Evolutionary conservation across 2,888 invertebrate species (phyloP).

Genomic region (Suillia variegata): DNA sequence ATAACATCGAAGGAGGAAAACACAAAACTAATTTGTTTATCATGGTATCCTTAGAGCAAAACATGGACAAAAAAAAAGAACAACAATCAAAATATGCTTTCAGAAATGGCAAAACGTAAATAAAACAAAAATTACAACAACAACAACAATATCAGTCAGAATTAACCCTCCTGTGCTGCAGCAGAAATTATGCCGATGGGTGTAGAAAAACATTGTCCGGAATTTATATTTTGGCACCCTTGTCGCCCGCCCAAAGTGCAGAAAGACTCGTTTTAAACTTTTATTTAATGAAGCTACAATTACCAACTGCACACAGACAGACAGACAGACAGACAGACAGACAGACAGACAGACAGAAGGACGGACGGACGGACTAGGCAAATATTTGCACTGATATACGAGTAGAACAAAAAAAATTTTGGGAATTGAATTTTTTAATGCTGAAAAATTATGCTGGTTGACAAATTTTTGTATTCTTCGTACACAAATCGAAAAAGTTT

Average conservation of each 20-base stretch:
- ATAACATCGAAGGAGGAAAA: too few relatives aligned
- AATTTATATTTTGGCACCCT: slow-evolving; percentile 52
- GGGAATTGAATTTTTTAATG: slow-evolving; percentile 39
- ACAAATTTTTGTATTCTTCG: slow-evolving; percentile 34
- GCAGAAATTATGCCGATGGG: background rate
- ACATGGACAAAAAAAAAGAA: slow-evolving; percentile 46
- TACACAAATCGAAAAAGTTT: too few relatives aligned
- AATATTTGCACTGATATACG: too few relatives aligned
- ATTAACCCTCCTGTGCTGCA: background rate
- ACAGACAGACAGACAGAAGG: too few relatives aligned
- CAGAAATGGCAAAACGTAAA: too few relatives aligned
- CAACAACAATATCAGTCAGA: background rate
- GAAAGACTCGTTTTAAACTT: background rate
- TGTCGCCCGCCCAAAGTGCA: slow-evolving; percentile 25
- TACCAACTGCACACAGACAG: background rate
- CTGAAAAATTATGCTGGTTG: slow-evolving; percentile 56
- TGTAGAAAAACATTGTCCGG: background rate
- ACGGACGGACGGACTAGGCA: too few relatives aligned
- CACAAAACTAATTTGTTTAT: slow-evolving; percentile 45
- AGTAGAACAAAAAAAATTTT: slow-evolving; percentile 47
- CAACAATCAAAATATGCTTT: background rate
- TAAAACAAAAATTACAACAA: too few relatives aligned
- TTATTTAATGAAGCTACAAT: background rate
- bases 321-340: too few relatives aligned
- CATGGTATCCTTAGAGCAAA: slow-evolving; percentile 40